phyloP scores from a whole-genome alignment of 2,113 vertebrate species.

The Channa maculata region DNA sequence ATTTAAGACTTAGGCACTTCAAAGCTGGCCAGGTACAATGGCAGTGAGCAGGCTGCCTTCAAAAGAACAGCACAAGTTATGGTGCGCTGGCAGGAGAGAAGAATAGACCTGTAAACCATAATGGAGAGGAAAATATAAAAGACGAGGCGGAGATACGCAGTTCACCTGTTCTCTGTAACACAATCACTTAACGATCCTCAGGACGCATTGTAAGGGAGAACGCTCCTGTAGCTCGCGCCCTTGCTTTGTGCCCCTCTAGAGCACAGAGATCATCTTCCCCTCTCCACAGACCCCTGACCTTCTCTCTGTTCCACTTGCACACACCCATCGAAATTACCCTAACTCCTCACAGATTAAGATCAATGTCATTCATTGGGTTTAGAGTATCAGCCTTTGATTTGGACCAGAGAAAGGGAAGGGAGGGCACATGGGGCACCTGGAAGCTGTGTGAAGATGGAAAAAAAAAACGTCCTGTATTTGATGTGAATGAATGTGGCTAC shows the following conservation, averaged over 20 bases:
- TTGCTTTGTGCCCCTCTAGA: constrained; percentile 71
- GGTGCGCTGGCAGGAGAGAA: constrained; percentile 61
- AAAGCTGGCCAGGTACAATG: constrained; percentile 77
- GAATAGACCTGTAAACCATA: constrained; percentile 79
- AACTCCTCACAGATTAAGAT: constrained; percentile 82
- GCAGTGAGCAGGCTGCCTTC: constrained; percentile 69
- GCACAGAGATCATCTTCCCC: constrained; percentile 84
- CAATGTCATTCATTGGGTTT: constrained; percentile 82
- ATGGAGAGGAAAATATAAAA: constrained; percentile 76
- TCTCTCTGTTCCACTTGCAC: constrained; percentile 81
- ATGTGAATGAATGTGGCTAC: constrained; percentile 59
- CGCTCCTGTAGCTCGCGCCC: constrained; percentile 73
- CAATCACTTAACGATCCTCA: constrained; percentile 81
- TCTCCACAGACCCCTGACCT: constrained; percentile 82
- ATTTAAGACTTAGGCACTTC: constrained; percentile 82
- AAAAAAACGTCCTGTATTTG: constrained; percentile 59
- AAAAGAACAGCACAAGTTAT: constrained; percentile 82
- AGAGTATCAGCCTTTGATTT: constrained; percentile 84
- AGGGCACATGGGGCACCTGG: constrained; percentile 71
- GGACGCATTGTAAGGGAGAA: constrained; percentile 70
- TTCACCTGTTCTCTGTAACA: constrained; percentile 85
- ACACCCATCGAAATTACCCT: constrained; percentile 77
- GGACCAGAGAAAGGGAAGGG: constrained; percentile 83
- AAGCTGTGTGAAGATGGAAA: constrained; percentile 74
- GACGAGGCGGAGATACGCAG: constrained; percentile 73